These are phyloP conservation scores for Phylloscopus trochiloides DNA, from an alignment of 2,113 vertebrate genomes.

Conservation along the genomic window DNA sequence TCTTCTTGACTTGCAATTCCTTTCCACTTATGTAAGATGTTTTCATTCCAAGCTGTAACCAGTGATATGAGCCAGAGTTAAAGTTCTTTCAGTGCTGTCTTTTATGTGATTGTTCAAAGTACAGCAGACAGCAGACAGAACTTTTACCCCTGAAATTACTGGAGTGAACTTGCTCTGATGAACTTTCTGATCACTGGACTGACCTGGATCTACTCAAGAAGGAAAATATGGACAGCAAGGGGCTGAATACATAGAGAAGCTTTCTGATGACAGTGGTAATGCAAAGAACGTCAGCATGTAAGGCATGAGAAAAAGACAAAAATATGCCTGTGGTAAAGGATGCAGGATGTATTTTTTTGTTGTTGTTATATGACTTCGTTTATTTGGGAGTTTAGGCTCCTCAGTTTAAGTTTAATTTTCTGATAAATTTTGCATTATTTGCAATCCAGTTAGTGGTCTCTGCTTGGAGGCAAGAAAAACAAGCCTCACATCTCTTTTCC, in stretches of 20 bases:
- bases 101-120: neutral
- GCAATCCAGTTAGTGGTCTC: neutral
- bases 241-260: neutral
- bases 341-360: neutral
- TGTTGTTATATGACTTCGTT: neutral
- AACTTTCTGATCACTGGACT: neutral
- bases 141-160: neutral
- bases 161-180: neutral
- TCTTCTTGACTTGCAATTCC: neutral
- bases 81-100: neutral
- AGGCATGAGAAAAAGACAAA: neutral
- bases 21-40: neutral
- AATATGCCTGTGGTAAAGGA: neutral
- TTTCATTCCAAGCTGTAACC: neutral
- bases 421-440: neutral
- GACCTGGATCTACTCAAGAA: neutral
- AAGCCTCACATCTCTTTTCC: neutral
- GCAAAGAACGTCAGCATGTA: neutral
- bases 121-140: neutral
- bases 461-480: neutral
- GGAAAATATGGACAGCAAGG: neutral
- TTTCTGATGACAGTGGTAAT: neutral
- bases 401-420: neutral
- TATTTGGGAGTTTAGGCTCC: neutral
- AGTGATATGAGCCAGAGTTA: neutral